These are phyloP conservation scores for Acronicta aceris DNA, from an alignment of 2,888 invertebrate genomes.

Conservation along the genomic window DNA sequence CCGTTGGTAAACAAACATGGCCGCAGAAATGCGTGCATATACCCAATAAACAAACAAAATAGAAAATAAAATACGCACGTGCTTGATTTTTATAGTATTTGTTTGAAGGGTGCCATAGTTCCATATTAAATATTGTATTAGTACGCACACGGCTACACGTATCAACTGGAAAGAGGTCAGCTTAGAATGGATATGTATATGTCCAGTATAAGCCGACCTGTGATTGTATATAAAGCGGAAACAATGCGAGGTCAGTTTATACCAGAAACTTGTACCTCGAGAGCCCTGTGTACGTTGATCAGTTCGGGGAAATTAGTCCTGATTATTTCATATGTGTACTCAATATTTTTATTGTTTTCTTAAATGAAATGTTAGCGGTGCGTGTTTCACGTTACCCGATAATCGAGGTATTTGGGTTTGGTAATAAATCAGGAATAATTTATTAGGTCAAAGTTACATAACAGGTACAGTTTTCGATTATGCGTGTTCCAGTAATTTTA, in stretches of 20 bases:
- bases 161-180: too few species aligned
- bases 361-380: slow-evolving; percentile 36
- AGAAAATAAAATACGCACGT: slow-evolving; percentile 51
- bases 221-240: too few species aligned
- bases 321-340: slow-evolving; percentile 39
- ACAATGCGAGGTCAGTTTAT: too few species aligned
- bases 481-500: slow-evolving; percentile 9
- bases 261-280: too few species aligned
- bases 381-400: slow-evolving; percentile 36
- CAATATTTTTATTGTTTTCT: slow-evolving; percentile 14
- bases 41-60: slow-evolving; percentile 59
- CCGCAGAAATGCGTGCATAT: slow-evolving; percentile 62
- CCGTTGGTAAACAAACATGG: slow-evolving; percentile 37
- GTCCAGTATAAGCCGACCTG: too few species aligned
- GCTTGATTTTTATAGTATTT: slow-evolving; percentile 49
- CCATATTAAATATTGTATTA: slow-evolving; percentile 56
- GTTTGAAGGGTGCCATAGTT: slow-evolving; percentile 27
- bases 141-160: not conserved
- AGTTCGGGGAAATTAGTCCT: slow-evolving; percentile 31
- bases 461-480: slow-evolving; percentile 17
- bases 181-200: too few species aligned
- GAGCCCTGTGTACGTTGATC: slow-evolving; percentile 10
- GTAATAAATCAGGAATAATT: slow-evolving; percentile 39
- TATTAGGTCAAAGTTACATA: slow-evolving; percentile 37
- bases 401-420: slow-evolving; percentile 19